Evolutionary conservation across 2,797 vertebrate species (phyloP).

Genomic region (Chaunax sp.): DNA sequence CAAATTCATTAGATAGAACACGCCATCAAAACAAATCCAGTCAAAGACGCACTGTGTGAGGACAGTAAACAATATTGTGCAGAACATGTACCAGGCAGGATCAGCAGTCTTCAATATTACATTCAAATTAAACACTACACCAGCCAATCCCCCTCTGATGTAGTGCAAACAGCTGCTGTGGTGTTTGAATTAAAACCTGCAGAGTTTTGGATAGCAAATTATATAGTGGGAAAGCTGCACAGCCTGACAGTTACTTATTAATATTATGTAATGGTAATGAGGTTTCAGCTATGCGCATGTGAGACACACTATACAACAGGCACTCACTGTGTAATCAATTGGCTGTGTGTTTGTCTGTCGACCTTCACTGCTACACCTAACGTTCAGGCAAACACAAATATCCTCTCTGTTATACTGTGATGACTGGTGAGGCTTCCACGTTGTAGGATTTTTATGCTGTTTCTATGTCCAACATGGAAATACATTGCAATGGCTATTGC

Average conservation of each 20-base stretch:
- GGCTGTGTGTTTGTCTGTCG: not conserved
- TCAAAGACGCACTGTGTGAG: slow-evolving; percentile 8
- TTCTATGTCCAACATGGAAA: not conserved
- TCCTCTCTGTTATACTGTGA: not conserved
- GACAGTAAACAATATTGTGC: slow-evolving; percentile 26
- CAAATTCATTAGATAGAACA: slow-evolving; percentile 37
- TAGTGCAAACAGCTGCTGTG: slow-evolving; percentile 36
- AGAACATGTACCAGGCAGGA: slow-evolving; percentile 17
- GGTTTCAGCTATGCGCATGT: slow-evolving; percentile 1
- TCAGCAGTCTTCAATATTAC: slow-evolving; percentile 33
- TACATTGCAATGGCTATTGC: slow-evolving; percentile 14
- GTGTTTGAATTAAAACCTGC: slow-evolving; percentile 48
- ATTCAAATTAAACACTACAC: slow-evolving; percentile 50
- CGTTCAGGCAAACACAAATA: not conserved
- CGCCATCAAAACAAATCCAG: slow-evolving; percentile 30
- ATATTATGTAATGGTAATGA: slow-evolving; percentile 15
- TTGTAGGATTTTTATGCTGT: not conserved
- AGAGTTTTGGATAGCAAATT: slow-evolving; percentile 23
- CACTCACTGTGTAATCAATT: not conserved
- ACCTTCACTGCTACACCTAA: not conserved
- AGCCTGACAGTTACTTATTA: slow-evolving; percentile 11
- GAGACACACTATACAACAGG: not conserved
- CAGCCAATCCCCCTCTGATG: slow-evolving; percentile 25
- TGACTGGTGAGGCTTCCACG: not conserved
- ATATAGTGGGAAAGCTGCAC: slow-evolving; percentile 3